phyloP scores from a whole-genome alignment of 2,888 invertebrate genomes.

The Lasioglossum lativentre region DNA sequence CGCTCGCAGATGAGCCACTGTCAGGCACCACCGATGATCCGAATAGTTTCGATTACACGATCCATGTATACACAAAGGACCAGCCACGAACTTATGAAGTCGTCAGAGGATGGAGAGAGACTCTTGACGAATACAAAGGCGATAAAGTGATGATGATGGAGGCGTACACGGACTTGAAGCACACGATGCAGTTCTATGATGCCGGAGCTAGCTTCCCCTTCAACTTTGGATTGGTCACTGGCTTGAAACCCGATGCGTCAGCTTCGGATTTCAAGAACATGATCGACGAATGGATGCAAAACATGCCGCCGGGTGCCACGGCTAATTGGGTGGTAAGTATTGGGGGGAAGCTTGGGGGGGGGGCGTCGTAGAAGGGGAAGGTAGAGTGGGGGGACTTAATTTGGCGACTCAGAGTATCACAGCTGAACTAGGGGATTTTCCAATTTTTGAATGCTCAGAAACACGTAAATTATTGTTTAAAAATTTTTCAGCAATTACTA shows the following conservation, averaged over 20 bases:
- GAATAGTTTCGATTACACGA: slow-evolving; percentile 86
- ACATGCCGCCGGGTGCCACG: slow-evolving; percentile 81
- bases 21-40: slow-evolving; percentile 81
- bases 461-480: not conserved
- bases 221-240: slow-evolving; percentile 90
- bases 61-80: slow-evolving; percentile 88
- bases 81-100: slow-evolving; percentile 86
- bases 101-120: slow-evolving; percentile 86
- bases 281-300: slow-evolving; percentile 88
- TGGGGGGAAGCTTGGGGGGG: too few species aligned
- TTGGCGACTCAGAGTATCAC: too few species aligned
- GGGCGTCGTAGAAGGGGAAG: too few species aligned
- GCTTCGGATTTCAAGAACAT: slow-evolving; percentile 88
- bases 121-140: slow-evolving; percentile 85
- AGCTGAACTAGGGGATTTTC: too few species aligned
- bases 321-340: slow-evolving; percentile 92
- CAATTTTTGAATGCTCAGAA: too few species aligned
- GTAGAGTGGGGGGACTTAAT: too few species aligned
- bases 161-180: slow-evolving; percentile 88
- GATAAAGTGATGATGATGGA: slow-evolving; percentile 90
- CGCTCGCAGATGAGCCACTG: slow-evolving; percentile 87
- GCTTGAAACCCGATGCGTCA: slow-evolving; percentile 86
- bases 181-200: slow-evolving; percentile 89
- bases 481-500: too few species aligned
- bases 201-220: slow-evolving; percentile 91